phyloP scores from a whole-genome alignment of 2,888 invertebrate genomes.

The Drosophila fungiperda region DNA sequence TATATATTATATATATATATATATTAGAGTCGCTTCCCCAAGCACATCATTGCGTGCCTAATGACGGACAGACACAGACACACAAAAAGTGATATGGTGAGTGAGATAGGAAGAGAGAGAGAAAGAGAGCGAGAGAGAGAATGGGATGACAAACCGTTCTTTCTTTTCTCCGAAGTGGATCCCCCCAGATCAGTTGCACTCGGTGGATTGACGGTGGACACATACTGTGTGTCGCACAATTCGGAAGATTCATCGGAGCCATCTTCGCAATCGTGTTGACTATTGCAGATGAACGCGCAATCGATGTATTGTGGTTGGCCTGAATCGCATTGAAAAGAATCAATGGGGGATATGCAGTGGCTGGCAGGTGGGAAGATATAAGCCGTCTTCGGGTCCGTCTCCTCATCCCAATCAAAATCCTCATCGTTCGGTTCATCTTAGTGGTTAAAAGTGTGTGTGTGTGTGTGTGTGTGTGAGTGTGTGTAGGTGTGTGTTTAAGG shows the following conservation, averaged over 20 bases:
- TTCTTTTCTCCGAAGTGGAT: background rate
- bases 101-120: background rate
- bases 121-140: background rate
- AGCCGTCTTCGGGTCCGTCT: background rate
- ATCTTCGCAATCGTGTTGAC: slow-evolving; percentile 88
- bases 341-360: background rate
- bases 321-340: slow-evolving; percentile 21
- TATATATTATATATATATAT: no score
- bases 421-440: background rate
- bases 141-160: slow-evolving; percentile 28
- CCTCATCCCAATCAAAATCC: slow-evolving; percentile 22
- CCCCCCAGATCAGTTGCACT: no score
- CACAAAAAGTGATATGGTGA: background rate
- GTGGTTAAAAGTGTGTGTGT: slow-evolving; percentile 9
- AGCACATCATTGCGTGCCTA: slow-evolving; percentile 10
- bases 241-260: slow-evolving; percentile 80
- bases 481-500: slow-evolving; percentile 6
- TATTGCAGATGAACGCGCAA: slow-evolving; percentile 71
- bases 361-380: background rate
- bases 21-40: background rate
- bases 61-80: slow-evolving; percentile 5
- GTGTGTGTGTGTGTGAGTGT: slow-evolving; percentile 6
- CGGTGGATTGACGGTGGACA: background rate
- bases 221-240: background rate
- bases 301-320: slow-evolving; percentile 9